These are phyloP conservation scores for Anas bernieri DNA, from an alignment of 2,797 vertebrate genomes.

Conservation along the genomic window DNA sequence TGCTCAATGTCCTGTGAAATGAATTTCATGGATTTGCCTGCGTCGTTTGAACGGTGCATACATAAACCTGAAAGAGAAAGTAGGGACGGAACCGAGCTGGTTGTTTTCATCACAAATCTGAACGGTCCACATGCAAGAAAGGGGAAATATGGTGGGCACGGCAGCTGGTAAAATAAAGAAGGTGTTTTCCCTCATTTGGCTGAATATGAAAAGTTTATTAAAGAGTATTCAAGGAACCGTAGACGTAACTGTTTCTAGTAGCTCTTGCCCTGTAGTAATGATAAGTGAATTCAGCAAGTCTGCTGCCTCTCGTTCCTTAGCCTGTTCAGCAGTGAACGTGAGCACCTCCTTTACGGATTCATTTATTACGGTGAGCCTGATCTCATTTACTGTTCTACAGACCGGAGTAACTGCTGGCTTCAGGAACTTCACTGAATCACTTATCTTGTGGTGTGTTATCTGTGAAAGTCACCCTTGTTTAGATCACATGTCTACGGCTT, in stretches of 20 bases:
- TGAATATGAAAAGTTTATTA: slow-evolving; percentile 25
- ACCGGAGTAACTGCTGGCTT: not conserved
- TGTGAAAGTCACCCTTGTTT: not conserved
- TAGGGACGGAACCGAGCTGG: not conserved
- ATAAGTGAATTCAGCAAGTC: not conserved
- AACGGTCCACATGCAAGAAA: not conserved
- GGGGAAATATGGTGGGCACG: not conserved
- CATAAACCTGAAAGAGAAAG: slow-evolving; percentile 19
- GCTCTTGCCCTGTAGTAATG: not conserved
- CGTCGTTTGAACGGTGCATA: not conserved
- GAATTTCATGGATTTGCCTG: slow-evolving; percentile 38
- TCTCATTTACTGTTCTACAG: not conserved
- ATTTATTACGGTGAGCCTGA: not conserved
- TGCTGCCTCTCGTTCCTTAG: not conserved
- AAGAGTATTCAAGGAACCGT: not conserved
- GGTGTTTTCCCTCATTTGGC: slow-evolving; percentile 40
- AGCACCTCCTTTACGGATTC: not conserved
- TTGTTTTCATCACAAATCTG: not conserved
- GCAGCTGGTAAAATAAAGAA: slow-evolving; percentile 9
- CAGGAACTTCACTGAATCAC: not conserved
- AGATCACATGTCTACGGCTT: not conserved
- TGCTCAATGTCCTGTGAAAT: slow-evolving; percentile 62
- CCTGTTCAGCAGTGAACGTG: not conserved
- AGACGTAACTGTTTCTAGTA: slow-evolving; percentile 2
- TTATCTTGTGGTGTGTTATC: not conserved